Base-by-base conservation (phyloP, 2,797 vertebrate species). In the Anableps anableps region DNA sequence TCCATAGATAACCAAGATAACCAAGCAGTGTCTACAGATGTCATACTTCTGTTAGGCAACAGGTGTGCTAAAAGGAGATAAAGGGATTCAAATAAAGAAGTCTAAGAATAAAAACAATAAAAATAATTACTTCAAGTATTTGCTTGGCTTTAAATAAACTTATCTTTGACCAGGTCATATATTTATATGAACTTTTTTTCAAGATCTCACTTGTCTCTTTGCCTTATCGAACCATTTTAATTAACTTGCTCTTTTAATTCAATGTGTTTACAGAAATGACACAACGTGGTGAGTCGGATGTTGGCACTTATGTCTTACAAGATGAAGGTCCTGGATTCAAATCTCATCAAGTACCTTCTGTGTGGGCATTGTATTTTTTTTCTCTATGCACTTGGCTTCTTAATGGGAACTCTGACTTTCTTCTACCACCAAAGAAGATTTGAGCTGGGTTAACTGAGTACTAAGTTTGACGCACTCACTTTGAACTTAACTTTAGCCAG, bases 1-100 rank as follows among this genome's bases (percentile, higher is more conserved):
- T 68, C 85, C 91, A 95, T 92, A 94, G 92, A 91, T 75, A 82
- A 71, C 75, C 90, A 74, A 84, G 93, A 89, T 88, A 85, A 78
- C 86, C 78, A 83, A 79, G 80, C 79, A 76, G 83, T 85, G 76
- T 53, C 80, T 79, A 83, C 34, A 76, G 86, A 88, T 91, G 84
- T 77, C 82, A 84, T 83, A 88, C 76, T 81, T 82, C 70, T 85
- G 81, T 82, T 83, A 43, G 79, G 77, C 87, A 92, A 93, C 92
- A 92, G 91, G 90, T 93, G 89, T 88, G 79, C 31, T 80, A 71
- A 83, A 79, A 82, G 78, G 55, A 80, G 81, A 78, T 34, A 31
- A 51, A 82, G 29, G 31, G 34, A 51, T 70, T 60, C 31, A n/a
- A 26, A 64, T 53, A 53, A 23, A 23, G n/a, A 34, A 23, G 23